These are phyloP conservation scores for Gallinago undulata DNA, from an alignment of 2,113 vertebrate species.

Conservation along the genomic window DNA sequence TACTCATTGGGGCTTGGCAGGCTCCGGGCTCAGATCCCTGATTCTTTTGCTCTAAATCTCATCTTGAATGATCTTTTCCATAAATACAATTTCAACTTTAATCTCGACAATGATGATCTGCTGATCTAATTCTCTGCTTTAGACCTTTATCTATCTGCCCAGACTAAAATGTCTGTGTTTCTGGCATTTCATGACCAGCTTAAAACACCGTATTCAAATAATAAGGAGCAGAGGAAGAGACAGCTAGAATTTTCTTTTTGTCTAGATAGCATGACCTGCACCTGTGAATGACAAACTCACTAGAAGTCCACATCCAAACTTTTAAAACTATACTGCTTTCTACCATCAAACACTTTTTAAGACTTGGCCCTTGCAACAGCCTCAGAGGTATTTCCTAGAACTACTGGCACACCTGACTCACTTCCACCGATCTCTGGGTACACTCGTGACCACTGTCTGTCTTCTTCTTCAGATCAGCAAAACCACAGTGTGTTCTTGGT, in stretches of 20 bases:
- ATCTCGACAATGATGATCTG: not conserved
- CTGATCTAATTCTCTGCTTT: slow-evolving; percentile 9
- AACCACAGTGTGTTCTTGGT: not conserved
- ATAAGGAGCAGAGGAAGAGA: not conserved
- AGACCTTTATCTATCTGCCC: not conserved
- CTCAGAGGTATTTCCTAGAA: not conserved
- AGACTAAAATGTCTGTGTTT: not conserved
- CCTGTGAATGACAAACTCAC: not conserved
- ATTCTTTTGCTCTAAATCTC: slow-evolving; percentile 43
- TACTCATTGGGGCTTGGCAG: slow-evolving; percentile 9
- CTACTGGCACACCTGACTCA: not conserved
- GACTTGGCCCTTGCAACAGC: not conserved
- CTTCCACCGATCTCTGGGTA: not conserved
- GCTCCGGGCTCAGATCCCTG: slow-evolving; percentile 13
- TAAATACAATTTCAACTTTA: slow-evolving; percentile 49
- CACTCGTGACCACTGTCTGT: fast-evolving
- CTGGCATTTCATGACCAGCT: not conserved
- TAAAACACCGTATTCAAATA: not conserved
- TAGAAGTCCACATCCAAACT: not conserved
- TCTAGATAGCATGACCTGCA: not conserved
- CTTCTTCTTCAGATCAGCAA: not conserved
- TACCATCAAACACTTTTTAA: not conserved
- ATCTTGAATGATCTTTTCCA: slow-evolving; percentile 19
- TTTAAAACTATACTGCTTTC: not conserved
- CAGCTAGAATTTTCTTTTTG: not conserved